Evolutionary conservation across 2,113 vertebrate species (phyloP), one percentile per base, ranked within the genome.

Genomic region (Proteles cristata): DNA sequence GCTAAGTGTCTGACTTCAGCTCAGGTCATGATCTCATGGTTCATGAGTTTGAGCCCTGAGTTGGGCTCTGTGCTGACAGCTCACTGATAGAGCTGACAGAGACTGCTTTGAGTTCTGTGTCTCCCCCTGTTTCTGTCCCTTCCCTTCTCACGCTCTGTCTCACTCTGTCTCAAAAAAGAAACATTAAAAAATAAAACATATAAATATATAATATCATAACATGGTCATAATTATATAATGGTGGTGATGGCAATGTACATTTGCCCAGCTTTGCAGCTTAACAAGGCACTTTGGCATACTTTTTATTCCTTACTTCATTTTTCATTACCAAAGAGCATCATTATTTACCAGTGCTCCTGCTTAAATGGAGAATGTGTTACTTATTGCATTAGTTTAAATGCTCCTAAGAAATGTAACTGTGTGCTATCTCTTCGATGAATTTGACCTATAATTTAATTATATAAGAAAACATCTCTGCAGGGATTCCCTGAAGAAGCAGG

Each of bases 371-470:
- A 43, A 76, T 79, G 48, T 58, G 43, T 71, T 93, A 79, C 96
- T 97, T 92, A 79, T 53, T 96, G 93, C 68, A 71, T 25, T 68
- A 79, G 74, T 76, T 93, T 96, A 93, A 94, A 94, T 95, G 89
- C 97, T 97, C 50, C 28, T 95, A 55, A 0, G 0, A 90, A 86
- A 93, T 53, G 71, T 94, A 98, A 94, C 98, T 96, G 58, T 82
- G 94, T 53, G 93, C 96, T 90, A 94, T 97, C 81, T 28, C 88
- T 97, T 98, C 98, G 87, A 97, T 97, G 97, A 98, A 74, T 97
- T 92, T 98, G 97, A 98, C 94, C 96, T 96, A 69, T 97, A 97
- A 97, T 96, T 97, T 97, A 88, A 95, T 97, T 97, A 91, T 73
- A 39, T 89, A 96, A 90, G 68, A 94, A 94, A 97, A 98, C 95